Percentiles rank a stretch among this genome's conserved stretches.
phyloP scores from a whole-genome alignment of 1,140 invertebrate genomes.

The Bilobella aurantiaca region DNA sequence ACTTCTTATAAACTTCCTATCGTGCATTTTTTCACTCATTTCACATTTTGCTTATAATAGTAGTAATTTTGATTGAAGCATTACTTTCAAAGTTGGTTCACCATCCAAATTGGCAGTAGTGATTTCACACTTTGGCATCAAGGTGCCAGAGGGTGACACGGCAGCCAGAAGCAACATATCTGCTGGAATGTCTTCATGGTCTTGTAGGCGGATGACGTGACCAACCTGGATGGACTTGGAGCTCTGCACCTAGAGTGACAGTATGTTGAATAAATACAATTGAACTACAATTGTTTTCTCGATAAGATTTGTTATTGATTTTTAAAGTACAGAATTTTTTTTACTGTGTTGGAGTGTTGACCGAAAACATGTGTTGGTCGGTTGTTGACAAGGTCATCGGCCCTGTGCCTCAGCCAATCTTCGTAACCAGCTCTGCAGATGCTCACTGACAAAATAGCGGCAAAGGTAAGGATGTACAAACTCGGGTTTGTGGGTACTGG shows the following conservation, averaged over 20 bases:
- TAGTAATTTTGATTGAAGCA: no score
- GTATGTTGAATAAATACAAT: not conserved
- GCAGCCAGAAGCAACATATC: conserved; percentile 59
- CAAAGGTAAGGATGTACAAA: conserved; percentile 61
- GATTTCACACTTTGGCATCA: conserved; percentile 46
- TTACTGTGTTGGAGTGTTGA: no score
- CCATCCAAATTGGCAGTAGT: conserved; percentile 60
- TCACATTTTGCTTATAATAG: no score
- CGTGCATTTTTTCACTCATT: no score
- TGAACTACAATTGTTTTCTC: not conserved
- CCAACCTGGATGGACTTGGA: not conserved
- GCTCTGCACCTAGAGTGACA: not conserved
- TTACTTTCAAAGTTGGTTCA: conserved; percentile 60
- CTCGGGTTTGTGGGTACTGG: conserved; percentile 55
- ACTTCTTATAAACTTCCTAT: no score
- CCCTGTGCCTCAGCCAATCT: conserved; percentile 61
- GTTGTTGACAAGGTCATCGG: conserved; percentile 65
- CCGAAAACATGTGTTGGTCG: conserved; percentile 49
- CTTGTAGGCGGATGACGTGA: conserved; percentile 52
- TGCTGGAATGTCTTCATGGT: conserved; percentile 65
- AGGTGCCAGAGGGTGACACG: conserved; percentile 41
- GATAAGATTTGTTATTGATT: conserved; percentile 21
- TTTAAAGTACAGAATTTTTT: no score
- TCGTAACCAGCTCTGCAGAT: conserved; percentile 73
- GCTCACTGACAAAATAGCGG: conserved; percentile 67